Evolutionary conservation across 2,888 invertebrate genomes (phyloP), one percentile per base, ranked within the genome.

Genomic region (Pherbina coryleti): DNA sequence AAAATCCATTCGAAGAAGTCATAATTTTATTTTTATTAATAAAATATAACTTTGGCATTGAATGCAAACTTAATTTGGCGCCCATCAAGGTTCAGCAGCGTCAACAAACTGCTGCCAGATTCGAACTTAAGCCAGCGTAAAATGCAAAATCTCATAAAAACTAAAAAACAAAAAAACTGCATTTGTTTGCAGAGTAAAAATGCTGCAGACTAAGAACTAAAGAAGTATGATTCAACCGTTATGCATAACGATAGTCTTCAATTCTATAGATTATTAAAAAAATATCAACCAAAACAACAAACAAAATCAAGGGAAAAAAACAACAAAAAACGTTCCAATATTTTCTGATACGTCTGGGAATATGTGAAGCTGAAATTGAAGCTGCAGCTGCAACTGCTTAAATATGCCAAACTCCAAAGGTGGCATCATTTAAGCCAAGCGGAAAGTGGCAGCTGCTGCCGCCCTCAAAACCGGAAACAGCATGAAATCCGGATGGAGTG

Each of bases 361-460:
- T 44, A 44, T 44, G 44, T 44, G 44, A 1, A 44, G 44, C 44
- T 44, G 44, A 44, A 44, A 44, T 44, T 44, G 44, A 44, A 44
- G 44, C 37, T 37, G 37, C 37, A 37, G 37, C 37, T 37, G 37
- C 44, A 44, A 44, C 11, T 44, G 44, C 44, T 44, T 44, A 44
- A 44, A 14, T 44, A 44, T 44, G 44, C 44, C 2, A 44, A 44
- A 62, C 9, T 62, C 31, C 4, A 34, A 31, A 19, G n/a, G n/a
- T 53, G 70, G 70, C 55, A 53, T 28, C 55, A 34, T 70, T 70
- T 70, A 70, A 55, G 70, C n/a, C n/a, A 31, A 44, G 55, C 70
- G 34, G 31, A 70, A 70, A 51, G 22, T 51, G 51, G 31, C 51
- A 64, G 60, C 60, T 53, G 71, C 64, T 34, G 51, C 25, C 53